Percentiles rank a stretch among this genome's conserved stretches.
phyloP scores from a whole-genome alignment of 2,888 invertebrate genomes.

The Agrochola lota region DNA sequence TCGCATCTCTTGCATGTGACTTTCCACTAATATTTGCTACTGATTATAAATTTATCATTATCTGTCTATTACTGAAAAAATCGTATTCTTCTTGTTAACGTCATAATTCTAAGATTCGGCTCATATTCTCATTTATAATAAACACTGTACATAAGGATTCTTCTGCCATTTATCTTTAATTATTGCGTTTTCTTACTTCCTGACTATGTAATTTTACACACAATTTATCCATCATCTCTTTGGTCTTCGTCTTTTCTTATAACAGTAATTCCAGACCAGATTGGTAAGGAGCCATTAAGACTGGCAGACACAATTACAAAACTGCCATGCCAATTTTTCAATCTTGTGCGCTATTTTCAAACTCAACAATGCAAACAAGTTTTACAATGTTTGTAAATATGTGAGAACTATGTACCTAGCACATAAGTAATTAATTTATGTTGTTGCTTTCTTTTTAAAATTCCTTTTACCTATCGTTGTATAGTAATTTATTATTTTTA shows the following conservation, averaged over 20 bases:
- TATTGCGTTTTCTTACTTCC: too few relatives aligned
- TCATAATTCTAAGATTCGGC: neutral
- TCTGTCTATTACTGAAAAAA: neutral
- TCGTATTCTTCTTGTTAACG: neutral
- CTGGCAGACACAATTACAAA: neutral
- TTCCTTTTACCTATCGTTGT: too few relatives aligned
- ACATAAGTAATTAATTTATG: too few relatives aligned
- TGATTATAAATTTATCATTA: neutral
- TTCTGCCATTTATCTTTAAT: neutral
- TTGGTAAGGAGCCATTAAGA: neutral
- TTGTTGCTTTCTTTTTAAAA: too few relatives aligned
- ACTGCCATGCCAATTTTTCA: neutral
- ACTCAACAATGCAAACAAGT: too few relatives aligned
- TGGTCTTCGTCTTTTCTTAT: neutral
- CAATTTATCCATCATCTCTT: neutral
- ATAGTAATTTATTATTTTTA: too few relatives aligned
- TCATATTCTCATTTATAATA: neutral
- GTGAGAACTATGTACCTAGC: too few relatives aligned
- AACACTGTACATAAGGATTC: neutral
- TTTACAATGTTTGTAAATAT: too few relatives aligned
- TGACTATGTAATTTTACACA: neutral
- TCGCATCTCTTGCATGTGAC: conserved; percentile 22
- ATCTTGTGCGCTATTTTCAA: neutral
- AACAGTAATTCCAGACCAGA: neutral
- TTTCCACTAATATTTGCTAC: conserved; percentile 25